Percentiles rank a stretch among this genome's conserved stretches.
phyloP scores from a whole-genome alignment of 2,888 invertebrate species.

The Noctua fimbriata region DNA sequence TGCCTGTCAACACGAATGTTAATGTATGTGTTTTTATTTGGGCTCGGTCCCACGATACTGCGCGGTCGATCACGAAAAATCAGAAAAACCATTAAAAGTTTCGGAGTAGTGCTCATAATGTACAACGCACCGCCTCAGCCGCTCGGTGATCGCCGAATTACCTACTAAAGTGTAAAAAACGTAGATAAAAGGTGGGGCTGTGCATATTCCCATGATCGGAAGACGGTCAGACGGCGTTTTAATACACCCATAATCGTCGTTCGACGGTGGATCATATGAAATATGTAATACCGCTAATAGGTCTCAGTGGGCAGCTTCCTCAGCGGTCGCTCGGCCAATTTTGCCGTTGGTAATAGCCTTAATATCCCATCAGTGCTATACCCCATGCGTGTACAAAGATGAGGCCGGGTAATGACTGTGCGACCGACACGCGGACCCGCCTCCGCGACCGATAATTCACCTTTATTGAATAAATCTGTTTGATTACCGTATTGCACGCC shows the following conservation, averaged over 20 bases:
- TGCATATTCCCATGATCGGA: slow-evolving; percentile 87
- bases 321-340: slow-evolving; percentile 89
- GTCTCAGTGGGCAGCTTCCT: slow-evolving; percentile 88
- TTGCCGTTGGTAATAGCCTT: slow-evolving; percentile 88
- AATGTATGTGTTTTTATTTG: slow-evolving; percentile 33
- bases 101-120: slow-evolving; percentile 83
- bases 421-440: slow-evolving; percentile 76
- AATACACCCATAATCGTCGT: slow-evolving; percentile 88
- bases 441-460: slow-evolving; percentile 77
- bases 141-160: slow-evolving; percentile 85
- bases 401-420: slow-evolving; percentile 83
- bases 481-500: slow-evolving; percentile 63
- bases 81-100: slow-evolving; percentile 79
- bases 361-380: slow-evolving; percentile 87
- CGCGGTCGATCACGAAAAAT: slow-evolving; percentile 71
- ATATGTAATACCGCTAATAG: slow-evolving; percentile 89
- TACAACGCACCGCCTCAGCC: slow-evolving; percentile 71
- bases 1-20: slow-evolving; percentile 21
- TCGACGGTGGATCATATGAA: slow-evolving; percentile 87
- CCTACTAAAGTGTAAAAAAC: slow-evolving; percentile 88
- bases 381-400: slow-evolving; percentile 87
- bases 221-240: slow-evolving; percentile 86
- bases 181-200: slow-evolving; percentile 82
- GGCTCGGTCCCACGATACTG: slow-evolving; percentile 75
- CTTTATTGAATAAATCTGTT: slow-evolving; percentile 79